phyloP scores from a whole-genome alignment of 2,888 invertebrate genomes.

The Phyto melanocephala region DNA sequence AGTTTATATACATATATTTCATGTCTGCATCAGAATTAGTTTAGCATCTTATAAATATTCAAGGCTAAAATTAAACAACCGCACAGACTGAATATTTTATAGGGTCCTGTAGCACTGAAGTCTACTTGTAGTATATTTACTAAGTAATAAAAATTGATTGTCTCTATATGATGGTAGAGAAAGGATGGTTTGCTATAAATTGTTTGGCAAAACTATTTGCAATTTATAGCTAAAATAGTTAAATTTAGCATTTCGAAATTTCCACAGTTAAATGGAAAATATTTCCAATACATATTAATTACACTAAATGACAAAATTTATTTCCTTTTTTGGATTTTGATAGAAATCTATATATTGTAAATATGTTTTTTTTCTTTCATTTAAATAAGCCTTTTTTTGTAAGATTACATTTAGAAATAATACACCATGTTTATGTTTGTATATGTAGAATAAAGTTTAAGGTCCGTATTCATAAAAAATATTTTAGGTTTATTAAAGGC shows the following conservation, averaged over 20 bases:
- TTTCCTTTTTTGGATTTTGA: too few relatives aligned
- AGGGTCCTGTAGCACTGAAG: background rate
- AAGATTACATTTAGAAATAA: too few relatives aligned
- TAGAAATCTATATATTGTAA: too few relatives aligned
- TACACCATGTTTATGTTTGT: too few relatives aligned
- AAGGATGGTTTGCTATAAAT: background rate
- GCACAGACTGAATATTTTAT: background rate
- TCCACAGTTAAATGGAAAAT: too few relatives aligned
- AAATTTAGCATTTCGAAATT: background rate
- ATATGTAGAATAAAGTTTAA: too few relatives aligned
- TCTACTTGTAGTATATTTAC: background rate
- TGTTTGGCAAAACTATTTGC: slow-evolving; percentile 32
- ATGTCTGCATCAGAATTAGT: slow-evolving; percentile 10
- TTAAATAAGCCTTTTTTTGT: too few relatives aligned
- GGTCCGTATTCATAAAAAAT: too few relatives aligned
- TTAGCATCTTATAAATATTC: slow-evolving; percentile 52
- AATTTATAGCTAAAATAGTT: slow-evolving; percentile 8
- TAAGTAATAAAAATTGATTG: slow-evolving; percentile 34
- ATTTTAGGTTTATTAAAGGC: too few relatives aligned
- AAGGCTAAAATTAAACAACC: slow-evolving; percentile 23
- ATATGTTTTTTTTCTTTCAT: too few relatives aligned
- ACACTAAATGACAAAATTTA: too few relatives aligned
- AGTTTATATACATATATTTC: background rate
- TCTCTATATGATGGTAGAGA: background rate
- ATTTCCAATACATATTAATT: too few relatives aligned